Evolutionary conservation across 2,888 invertebrate species (phyloP).

Genomic region (Lasioglossum villosulum): DNA sequence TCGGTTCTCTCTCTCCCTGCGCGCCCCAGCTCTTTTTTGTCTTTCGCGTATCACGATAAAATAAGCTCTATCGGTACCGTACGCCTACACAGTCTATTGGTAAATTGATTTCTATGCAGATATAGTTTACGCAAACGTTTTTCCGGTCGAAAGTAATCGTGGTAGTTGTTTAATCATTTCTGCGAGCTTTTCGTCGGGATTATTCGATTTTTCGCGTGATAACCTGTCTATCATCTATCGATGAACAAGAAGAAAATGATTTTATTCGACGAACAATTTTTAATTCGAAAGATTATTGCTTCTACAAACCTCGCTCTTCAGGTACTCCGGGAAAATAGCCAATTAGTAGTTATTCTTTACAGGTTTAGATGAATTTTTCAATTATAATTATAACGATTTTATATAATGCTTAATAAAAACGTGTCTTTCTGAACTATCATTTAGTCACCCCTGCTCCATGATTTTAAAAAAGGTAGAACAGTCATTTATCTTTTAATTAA

Average conservation of each 20-base stretch:
- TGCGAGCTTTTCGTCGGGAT: neutral
- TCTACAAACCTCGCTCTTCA: no score
- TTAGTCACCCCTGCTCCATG: no score
- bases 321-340: no score
- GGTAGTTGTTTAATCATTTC: neutral
- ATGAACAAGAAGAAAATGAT: neutral
- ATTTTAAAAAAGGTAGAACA: no score
- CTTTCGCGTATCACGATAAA: neutral
- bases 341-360: no score
- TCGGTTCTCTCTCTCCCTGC: neutral
- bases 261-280: no score
- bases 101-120: neutral
- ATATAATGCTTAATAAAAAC: no score
- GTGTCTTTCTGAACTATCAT: no score
- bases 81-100: neutral
- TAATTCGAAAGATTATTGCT: no score
- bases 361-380: no score
- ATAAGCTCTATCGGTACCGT: neutral
- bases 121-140: neutral
- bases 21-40: neutral
- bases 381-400: no score
- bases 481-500: no score
- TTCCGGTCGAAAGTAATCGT: neutral
- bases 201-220: neutral
- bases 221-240: neutral